Percentiles rank a stretch among this genome's conserved stretches.
phyloP scores from a whole-genome alignment of 1,140 invertebrate genomes.

The Macrobrachium nipponense region DNA sequence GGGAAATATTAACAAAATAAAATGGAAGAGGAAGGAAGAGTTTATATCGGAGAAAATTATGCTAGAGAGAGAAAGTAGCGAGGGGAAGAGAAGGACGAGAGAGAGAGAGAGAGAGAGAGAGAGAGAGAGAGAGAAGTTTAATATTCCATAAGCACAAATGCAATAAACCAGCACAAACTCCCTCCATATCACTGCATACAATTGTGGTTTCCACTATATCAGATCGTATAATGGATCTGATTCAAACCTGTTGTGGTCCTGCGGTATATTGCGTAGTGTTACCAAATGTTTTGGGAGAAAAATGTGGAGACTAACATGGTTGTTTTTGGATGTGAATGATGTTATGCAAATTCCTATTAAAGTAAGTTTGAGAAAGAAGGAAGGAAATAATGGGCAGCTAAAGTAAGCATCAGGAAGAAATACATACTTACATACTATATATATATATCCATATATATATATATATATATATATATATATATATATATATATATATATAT shows the following conservation, averaged over 20 bases:
- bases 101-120: slow-evolving; percentile 6
- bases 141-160: background rate
- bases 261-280: too few relatives aligned
- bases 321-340: too few relatives aligned
- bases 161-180: background rate
- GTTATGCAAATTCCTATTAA: background rate
- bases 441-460: background rate
- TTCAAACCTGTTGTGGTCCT: too few relatives aligned
- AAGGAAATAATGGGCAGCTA: background rate
- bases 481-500: background rate
- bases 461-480: background rate
- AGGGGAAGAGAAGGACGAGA: background rate
- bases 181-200: background rate
- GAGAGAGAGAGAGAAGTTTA: slow-evolving; percentile 1
- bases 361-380: background rate
- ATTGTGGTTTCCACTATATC: too few relatives aligned
- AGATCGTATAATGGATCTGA: too few relatives aligned
- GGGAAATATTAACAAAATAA: background rate
- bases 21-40: background rate
- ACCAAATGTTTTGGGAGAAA: background rate
- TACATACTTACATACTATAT: too few relatives aligned
- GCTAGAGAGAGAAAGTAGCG: background rate
- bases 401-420: background rate
- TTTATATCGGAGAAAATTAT: too few relatives aligned
- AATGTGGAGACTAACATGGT: too few relatives aligned